phyloP scores from a whole-genome alignment of 2,797 vertebrate species.

The Hapalemur alaotrensis region DNA sequence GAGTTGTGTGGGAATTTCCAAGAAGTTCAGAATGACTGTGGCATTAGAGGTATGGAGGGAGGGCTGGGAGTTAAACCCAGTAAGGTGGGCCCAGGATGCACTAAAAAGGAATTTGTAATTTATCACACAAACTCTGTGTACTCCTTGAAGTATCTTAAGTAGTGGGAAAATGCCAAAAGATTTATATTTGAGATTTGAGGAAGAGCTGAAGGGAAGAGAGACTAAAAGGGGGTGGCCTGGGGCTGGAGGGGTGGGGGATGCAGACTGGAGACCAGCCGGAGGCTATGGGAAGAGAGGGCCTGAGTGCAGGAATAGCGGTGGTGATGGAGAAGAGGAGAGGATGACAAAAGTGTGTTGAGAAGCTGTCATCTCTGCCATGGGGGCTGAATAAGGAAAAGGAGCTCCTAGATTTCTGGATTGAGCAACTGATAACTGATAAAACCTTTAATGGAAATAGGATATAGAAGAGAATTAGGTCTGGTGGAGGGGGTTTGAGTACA shows the following conservation, averaged over 20 bases:
- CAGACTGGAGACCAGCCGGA: not conserved
- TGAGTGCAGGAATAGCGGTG: not conserved
- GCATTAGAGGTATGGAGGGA: not conserved
- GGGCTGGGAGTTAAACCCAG: not conserved
- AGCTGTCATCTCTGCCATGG: not conserved
- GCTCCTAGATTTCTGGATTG: not conserved
- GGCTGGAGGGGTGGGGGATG: accelerated
- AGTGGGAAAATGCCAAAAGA: not conserved
- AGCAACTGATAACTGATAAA: not conserved
- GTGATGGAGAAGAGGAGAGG: not conserved
- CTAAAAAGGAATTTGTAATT: not conserved
- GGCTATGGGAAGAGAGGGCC: not conserved
- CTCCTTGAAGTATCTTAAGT: not conserved
- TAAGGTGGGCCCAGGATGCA: not conserved
- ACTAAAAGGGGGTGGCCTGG: not conserved
- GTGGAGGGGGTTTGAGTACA: not conserved
- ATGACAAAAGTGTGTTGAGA: not conserved
- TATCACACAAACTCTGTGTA: not conserved
- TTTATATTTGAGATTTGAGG: not conserved
- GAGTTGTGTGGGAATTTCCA: not conserved
- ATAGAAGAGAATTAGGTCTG: not conserved
- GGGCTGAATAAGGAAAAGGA: not conserved
- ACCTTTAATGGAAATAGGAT: not conserved
- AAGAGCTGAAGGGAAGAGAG: not conserved
- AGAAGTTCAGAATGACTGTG: not conserved